phyloP scores from a whole-genome alignment of 2,888 invertebrate genomes.

The Lepeophtheirus nordmannii region DNA sequence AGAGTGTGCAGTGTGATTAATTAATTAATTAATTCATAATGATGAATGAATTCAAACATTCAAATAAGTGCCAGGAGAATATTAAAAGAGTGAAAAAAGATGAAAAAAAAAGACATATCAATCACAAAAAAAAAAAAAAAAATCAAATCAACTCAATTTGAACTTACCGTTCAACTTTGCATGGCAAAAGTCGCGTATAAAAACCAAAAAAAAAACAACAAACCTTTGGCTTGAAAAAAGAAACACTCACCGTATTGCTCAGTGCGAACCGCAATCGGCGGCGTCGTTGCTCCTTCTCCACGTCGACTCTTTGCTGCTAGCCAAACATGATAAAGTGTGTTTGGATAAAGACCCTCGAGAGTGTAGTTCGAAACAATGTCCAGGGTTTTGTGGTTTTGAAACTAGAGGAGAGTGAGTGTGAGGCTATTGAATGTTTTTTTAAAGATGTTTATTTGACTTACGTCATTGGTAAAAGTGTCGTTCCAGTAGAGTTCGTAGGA shows the following conservation, averaged over 20 bases:
- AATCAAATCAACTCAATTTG: no score
- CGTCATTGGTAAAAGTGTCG: slow-evolving; percentile 58
- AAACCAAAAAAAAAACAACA: slow-evolving; percentile 1
- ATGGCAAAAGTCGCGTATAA: neutral
- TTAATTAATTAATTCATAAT: no score
- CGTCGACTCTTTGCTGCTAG: slow-evolving; percentile 79
- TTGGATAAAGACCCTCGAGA: slow-evolving; percentile 76
- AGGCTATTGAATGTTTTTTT: neutral
- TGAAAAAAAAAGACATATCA: no score
- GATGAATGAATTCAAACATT: no score
- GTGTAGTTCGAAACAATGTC: slow-evolving; percentile 43
- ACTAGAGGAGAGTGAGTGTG: neutral
- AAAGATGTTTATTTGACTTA: slow-evolving; percentile 3
- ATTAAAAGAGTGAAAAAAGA: no score
- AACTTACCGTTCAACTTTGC: neutral
- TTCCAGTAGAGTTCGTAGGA: slow-evolving; percentile 96
- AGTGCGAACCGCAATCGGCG: slow-evolving; percentile 80
- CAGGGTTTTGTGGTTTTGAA: slow-evolving; percentile 21
- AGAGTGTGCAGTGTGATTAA: neutral
- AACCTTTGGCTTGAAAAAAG: neutral
- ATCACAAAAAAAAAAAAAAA: no score
- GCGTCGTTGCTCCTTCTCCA: slow-evolving; percentile 89
- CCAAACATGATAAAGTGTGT: slow-evolving; percentile 92
- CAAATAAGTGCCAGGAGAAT: no score
- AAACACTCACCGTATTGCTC: slow-evolving; percentile 85